Base-by-base conservation (phyloP, 1,140 invertebrate species). In the Drosophila serrata region DNA sequence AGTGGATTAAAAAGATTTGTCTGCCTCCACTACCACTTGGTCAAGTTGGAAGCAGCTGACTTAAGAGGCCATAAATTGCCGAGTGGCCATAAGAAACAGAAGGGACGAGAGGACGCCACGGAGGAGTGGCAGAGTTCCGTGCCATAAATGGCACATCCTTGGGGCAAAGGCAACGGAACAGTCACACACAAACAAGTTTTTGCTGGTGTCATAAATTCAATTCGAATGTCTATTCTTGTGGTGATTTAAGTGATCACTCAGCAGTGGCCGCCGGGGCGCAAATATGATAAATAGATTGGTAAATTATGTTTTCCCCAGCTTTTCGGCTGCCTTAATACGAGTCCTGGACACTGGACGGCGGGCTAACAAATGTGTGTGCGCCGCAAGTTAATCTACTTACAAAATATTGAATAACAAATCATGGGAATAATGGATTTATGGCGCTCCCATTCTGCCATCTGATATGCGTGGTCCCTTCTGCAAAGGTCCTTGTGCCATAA, bases 341-440 rank as follows among this genome's bases (percentile, higher is more conserved):
- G 40, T 55, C 43, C 70, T 60, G 53, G 81, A 53, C 59, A 68
- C 81, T 73, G 84, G 84, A 76, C 78, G 67, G 74, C 81, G 77
- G 77, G 73, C 78, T 59, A 87, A 87, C 85, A 90, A 90, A 85
- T 90, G 86, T 86, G 79, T 60, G 78, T 60, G 67, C 29, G 60
- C 69, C 64, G 79, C 80, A 91, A 91, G 82, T 91, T 91, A 91
- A 91, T 91, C 88, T 91, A 90, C 90, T 91, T 81, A 84, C 88
- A 91, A 91, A 91, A 91, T 91, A 91, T 91, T 91, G 88, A 91
- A 91, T 91, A 91, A 91, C 88, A 91, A 91, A 91, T 91, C 88
- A 91, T 91, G 79, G 68, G 78, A 75, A 91, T 91, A 91, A 91
- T 91, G 90, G 88, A 91, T 91, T 91, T 91, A 91, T 91, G 88